Percentiles rank a stretch among this genome's conserved stretches.
These are phyloP conservation scores for Bhutanitis thaidina DNA, from an alignment of 2,888 invertebrate species.

Conservation along the genomic window DNA sequence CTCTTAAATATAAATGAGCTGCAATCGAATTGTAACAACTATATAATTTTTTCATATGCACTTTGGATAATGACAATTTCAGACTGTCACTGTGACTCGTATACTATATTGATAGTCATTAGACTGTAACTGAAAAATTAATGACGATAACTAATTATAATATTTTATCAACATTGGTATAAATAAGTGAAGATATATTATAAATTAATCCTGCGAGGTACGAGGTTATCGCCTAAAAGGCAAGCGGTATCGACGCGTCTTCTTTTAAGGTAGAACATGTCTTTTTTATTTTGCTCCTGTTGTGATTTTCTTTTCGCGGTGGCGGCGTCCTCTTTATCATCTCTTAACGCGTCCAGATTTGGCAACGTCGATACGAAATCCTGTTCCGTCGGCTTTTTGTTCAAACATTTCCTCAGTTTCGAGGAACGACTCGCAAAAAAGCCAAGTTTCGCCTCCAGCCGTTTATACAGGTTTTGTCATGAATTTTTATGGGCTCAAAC, in stretches of 20 bases:
- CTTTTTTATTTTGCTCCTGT: constrained; percentile 34
- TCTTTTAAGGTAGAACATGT: constrained; percentile 40
- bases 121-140: too few species aligned
- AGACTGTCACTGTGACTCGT: too few species aligned
- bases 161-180: constrained; percentile 27
- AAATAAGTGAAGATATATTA: constrained; percentile 29
- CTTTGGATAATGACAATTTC: too few species aligned
- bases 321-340: constrained; percentile 73
- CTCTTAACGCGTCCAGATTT: constrained; percentile 77
- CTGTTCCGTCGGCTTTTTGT: constrained; percentile 74
- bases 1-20: too few species aligned
- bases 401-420: constrained; percentile 71
- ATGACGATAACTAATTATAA: constrained; percentile 33
- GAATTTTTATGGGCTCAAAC: constrained; percentile 69
- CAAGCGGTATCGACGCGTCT: constrained; percentile 30
- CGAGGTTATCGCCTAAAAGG: constrained; percentile 24
- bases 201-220: constrained; percentile 26
- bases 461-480: constrained; percentile 74
- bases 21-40: too few species aligned
- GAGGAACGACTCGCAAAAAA: constrained; percentile 68
- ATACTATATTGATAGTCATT: too few species aligned
- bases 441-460: constrained; percentile 65
- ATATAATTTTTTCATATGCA: too few species aligned
- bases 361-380: constrained; percentile 74
- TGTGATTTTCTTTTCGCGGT: constrained; percentile 44